These are phyloP conservation scores for Thaumetopoea pityocampa DNA, from an alignment of 1,140 invertebrate species.

Conservation along the genomic window DNA sequence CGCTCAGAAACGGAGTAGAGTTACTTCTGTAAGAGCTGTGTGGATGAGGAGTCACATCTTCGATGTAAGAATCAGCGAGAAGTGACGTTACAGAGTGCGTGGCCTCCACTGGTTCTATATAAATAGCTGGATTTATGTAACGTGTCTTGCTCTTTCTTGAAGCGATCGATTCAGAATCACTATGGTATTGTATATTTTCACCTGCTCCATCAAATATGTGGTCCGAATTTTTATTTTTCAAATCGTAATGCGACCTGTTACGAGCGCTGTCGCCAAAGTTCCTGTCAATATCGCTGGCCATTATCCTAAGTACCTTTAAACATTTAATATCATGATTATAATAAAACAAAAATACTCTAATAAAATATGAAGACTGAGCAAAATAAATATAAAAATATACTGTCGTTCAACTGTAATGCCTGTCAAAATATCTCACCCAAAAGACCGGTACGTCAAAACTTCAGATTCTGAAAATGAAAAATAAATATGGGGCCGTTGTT, in stretches of 20 bases:
- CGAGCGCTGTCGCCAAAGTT: slow-evolving; percentile 59
- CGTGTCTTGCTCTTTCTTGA: slow-evolving; percentile 60
- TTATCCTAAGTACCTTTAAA: slow-evolving; percentile 28
- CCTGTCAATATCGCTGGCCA: slow-evolving; percentile 53
- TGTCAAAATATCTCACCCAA: slow-evolving; percentile 23
- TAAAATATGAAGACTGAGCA: slow-evolving; percentile 12
- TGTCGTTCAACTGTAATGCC: slow-evolving; percentile 13
- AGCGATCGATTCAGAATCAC: slow-evolving; percentile 55
- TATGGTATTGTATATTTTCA: slow-evolving; percentile 60
- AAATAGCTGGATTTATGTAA: slow-evolving; percentile 68
- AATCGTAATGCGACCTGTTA: slow-evolving; percentile 33
- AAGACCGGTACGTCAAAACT: slow-evolving; percentile 28
- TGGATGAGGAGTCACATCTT: slow-evolving; percentile 58
- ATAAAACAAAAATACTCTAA: slow-evolving; percentile 12
- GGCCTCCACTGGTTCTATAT: slow-evolving; percentile 51
- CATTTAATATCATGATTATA: slow-evolving; percentile 33
- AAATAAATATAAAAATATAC: slow-evolving; percentile 24
- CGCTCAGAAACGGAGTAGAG: slow-evolving; percentile 61
- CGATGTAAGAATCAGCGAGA: slow-evolving; percentile 44
- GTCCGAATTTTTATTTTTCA: slow-evolving; percentile 40
- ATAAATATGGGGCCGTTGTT: slow-evolving; percentile 4
- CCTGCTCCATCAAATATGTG: slow-evolving; percentile 64
- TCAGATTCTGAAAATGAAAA: slow-evolving; percentile 17
- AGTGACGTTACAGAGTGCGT: slow-evolving; percentile 56
- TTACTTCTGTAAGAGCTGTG: slow-evolving; percentile 59